Evolutionary conservation across 1,140 invertebrate species (phyloP).

Genomic region (Drosophila ogumai): DNA sequence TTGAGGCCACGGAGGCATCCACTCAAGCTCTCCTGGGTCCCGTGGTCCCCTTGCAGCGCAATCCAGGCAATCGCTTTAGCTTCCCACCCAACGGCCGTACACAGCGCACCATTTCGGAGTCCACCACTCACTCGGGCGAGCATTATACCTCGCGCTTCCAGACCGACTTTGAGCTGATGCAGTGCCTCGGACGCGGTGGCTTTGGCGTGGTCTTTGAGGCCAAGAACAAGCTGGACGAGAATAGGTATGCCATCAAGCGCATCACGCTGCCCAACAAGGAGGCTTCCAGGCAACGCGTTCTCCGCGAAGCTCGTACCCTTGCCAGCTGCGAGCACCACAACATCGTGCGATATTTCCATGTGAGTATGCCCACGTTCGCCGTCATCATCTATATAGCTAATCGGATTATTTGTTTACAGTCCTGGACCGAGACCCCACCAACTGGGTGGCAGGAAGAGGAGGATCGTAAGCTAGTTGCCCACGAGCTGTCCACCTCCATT

Average conservation of each 20-base stretch:
- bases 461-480: slow-evolving; percentile 88
- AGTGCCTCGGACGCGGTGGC: slow-evolving; percentile 95
- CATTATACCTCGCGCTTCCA: slow-evolving; percentile 88
- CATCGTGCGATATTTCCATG: slow-evolving; percentile 95
- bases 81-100: slow-evolving; percentile 10
- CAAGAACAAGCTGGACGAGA: slow-evolving; percentile 97
- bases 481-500: slow-evolving; percentile 82
- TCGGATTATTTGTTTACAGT: slow-evolving; percentile 95
- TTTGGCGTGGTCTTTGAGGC: slow-evolving; percentile 99
- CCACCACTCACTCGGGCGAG: slow-evolving; percentile 75
- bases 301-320: slow-evolving; percentile 96
- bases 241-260: slow-evolving; percentile 97
- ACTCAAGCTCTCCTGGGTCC: slow-evolving; percentile 71
- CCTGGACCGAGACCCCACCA: slow-evolving; percentile 97
- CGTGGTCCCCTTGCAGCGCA: slow-evolving; percentile 44
- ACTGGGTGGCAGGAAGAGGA: slow-evolving; percentile 93
- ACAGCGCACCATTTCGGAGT: slow-evolving; percentile 77
- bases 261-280: slow-evolving; percentile 94
- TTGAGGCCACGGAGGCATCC: slow-evolving; percentile 80
- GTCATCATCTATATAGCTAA: not conserved
- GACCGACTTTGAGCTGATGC: slow-evolving; percentile 93
- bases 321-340: slow-evolving; percentile 97
- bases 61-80: slow-evolving; percentile 43
- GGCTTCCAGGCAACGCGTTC: slow-evolving; percentile 92
- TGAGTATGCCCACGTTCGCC: slow-evolving; percentile 31